A percentile compares a stretch with the other conserved stretches of the same genome.
Evolutionary conservation across 2,113 vertebrate genomes (phyloP).

Genomic region (Pterophyllum scalare): DNA sequence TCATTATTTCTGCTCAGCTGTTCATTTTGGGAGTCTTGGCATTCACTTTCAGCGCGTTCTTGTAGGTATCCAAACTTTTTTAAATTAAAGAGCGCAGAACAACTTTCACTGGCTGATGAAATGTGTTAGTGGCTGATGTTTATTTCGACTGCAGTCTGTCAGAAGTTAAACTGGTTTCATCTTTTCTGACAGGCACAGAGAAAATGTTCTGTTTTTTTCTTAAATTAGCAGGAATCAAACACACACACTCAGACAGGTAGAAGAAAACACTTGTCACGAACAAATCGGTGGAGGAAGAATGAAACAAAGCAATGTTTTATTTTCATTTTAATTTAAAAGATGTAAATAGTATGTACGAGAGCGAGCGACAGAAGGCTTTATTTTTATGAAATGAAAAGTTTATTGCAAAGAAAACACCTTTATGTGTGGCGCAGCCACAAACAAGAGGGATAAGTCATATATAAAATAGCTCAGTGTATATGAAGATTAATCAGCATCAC

Average conservation of each 20-base stretch:
- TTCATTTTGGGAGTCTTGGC: not conserved
- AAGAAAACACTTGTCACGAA: not conserved
- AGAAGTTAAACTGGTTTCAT: constrained; percentile 1
- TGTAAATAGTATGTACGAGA: not conserved
- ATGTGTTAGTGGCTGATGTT: not conserved
- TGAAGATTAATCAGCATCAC: constrained; percentile 21
- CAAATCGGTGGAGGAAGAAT: not conserved
- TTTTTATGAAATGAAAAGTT: not conserved
- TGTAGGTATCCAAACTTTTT: not conserved
- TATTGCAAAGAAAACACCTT: not conserved
- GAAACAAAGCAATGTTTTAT: not conserved
- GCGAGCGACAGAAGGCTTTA: not conserved
- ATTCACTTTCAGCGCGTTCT: not conserved
- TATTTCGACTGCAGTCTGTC: not conserved
- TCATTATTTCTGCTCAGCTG: too few species aligned
- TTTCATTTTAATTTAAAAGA: not conserved
- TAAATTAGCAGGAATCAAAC: constrained; percentile 2
- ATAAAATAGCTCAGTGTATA: constrained; percentile 22
- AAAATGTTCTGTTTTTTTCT: not conserved
- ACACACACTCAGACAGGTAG: not conserved
- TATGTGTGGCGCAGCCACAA: constrained; percentile 7
- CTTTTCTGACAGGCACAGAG: not conserved
- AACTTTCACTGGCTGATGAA: not conserved
- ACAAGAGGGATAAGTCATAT: not conserved
- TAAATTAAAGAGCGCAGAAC: not conserved